phyloP scores from a whole-genome alignment of 2,113 vertebrate genomes.

The Centropus bengalensis region DNA sequence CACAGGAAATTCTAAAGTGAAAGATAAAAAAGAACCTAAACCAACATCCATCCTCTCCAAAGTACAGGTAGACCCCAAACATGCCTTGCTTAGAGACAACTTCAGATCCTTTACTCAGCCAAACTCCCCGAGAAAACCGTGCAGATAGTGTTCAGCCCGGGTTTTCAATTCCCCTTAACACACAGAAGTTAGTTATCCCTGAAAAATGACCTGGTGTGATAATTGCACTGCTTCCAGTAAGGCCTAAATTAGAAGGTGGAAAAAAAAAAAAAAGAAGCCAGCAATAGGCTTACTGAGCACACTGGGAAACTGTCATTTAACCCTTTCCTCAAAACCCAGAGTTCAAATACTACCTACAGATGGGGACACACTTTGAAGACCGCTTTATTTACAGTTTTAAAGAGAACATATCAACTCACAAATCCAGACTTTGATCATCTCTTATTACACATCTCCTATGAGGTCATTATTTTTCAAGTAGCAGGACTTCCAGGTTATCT shows the following conservation, averaged over 20 bases:
- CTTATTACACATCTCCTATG: not conserved
- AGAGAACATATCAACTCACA: not conserved
- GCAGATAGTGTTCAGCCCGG: not conserved
- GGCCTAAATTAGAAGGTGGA: not conserved
- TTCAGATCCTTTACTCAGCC: not conserved
- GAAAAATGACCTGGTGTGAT: not conserved
- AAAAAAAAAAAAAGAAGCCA: not conserved
- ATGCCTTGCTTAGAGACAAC: not conserved
- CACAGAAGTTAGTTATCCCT: not conserved
- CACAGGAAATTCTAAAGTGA: slow-evolving; percentile 19
- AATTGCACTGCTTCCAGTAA: not conserved
- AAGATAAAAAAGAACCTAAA: not conserved
- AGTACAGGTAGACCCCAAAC: not conserved
- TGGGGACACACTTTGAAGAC: not conserved
- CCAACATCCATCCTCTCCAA: not conserved
- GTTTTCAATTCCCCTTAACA: not conserved
- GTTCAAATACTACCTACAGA: not conserved
- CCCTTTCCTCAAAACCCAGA: not conserved
- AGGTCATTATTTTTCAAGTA: not conserved
- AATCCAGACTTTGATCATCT: not conserved
- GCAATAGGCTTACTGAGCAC: not conserved
- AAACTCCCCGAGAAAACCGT: not conserved
- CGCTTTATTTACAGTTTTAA: not conserved
- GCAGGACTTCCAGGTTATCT: not conserved
- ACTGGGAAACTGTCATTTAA: not conserved